Percentiles rank a stretch among this genome's conserved stretches.
Conservation (phyloP, 2,797 vertebrate genomes). For the Glyptemys insculpta region DNA sequence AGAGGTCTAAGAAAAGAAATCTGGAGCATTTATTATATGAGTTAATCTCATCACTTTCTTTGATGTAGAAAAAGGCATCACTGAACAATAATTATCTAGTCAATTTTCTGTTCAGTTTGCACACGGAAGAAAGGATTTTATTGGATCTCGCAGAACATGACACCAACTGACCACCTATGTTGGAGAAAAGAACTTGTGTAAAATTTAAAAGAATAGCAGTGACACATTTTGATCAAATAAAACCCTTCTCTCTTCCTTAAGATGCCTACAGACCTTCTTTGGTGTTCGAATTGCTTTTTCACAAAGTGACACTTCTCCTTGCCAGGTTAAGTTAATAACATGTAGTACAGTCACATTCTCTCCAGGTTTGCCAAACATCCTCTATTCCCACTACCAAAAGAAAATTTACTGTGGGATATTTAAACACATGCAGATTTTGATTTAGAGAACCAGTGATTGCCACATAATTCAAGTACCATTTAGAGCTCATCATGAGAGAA, state of each 20-base stretch:
- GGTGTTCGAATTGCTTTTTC: not conserved
- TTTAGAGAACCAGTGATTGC: constrained; percentile 21
- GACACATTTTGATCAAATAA: not conserved
- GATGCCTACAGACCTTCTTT: not conserved
- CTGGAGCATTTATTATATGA: too few species aligned
- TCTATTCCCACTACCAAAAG: not conserved
- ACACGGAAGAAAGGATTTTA: not conserved
- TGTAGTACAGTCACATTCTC: not conserved
- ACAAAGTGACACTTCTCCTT: not conserved
- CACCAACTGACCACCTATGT: not conserved
- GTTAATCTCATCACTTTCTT: not conserved
- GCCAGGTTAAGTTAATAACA: not conserved
- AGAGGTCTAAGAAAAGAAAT: not conserved
- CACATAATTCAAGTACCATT: not conserved
- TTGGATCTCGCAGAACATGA: not conserved
- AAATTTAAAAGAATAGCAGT: not conserved
- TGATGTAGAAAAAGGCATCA: not conserved
- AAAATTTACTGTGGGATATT: not conserved
- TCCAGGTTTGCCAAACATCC: not conserved
- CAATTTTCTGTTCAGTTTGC: not conserved
- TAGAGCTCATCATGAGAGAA: not conserved
- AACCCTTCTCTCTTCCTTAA: not conserved
- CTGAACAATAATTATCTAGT: not conserved
- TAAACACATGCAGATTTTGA: not conserved
- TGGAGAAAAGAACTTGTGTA: not conserved